These are phyloP conservation scores for Chironomus tepperi DNA, from an alignment of 1,140 invertebrate species.

Conservation along the genomic window DNA sequence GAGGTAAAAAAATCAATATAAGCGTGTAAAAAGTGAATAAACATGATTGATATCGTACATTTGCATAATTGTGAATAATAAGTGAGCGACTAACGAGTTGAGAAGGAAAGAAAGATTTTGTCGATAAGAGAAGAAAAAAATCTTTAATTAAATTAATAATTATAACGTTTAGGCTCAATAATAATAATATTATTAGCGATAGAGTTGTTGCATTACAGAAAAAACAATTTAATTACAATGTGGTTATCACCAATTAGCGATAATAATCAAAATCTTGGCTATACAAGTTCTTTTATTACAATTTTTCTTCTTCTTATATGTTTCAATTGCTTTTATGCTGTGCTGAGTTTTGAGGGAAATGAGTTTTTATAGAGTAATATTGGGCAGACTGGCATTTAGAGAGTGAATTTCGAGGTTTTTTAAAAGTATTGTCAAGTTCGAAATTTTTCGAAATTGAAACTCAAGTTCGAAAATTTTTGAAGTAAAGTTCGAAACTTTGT, in stretches of 20 bases:
- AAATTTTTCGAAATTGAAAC: too few species aligned
- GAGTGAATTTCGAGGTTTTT: too few species aligned
- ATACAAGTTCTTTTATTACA: neutral
- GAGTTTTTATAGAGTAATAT: too few species aligned
- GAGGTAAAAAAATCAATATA: neutral
- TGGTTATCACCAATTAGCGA: conserved; percentile 7
- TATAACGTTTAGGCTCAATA: neutral
- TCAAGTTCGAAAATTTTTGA: too few species aligned
- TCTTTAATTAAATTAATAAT: conserved; percentile 4
- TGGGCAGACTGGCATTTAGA: too few species aligned
- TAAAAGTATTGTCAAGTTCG: too few species aligned
- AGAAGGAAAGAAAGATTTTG: neutral
- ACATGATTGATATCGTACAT: conserved; percentile 1
- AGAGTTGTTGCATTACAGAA: neutral
- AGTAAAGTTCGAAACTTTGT: too few species aligned
- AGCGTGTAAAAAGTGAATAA: neutral
- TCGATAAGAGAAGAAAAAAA: neutral
- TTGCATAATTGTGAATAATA: conserved; percentile 14
- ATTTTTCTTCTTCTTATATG: too few species aligned
- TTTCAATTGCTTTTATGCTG: too few species aligned
- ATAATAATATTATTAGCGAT: neutral
- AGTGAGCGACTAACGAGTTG: neutral
- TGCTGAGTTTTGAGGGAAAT: too few species aligned
- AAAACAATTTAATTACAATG: neutral
- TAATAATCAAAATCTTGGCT: neutral